A percentile compares a stretch with the other conserved stretches of the same genome.
Conservation (phyloP, 2,888 invertebrate genomes). For the Tetragonula carbonaria region DNA sequence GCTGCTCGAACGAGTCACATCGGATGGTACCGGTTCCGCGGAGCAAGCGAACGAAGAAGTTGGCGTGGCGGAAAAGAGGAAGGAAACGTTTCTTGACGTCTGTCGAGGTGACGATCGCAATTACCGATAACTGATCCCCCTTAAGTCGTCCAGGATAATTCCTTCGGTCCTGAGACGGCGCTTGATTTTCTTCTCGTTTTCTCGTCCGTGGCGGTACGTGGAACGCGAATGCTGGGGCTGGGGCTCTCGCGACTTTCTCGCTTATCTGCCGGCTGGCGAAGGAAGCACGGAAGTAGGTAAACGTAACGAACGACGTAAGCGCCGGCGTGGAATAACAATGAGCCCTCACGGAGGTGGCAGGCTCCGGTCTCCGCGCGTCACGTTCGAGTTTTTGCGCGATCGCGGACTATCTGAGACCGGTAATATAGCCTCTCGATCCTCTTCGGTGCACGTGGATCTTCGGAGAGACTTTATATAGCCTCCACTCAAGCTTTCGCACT, state of each 20-base stretch:
- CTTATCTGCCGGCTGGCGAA: constrained; percentile 26
- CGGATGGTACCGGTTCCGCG: background rate
- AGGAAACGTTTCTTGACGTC: constrained; percentile 51
- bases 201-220: background rate
- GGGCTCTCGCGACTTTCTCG: constrained; percentile 14
- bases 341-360: constrained; percentile 6
- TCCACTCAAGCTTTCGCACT: no score
- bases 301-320: constrained; percentile 60
- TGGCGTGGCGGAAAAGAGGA: constrained; percentile 53
- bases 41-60: constrained; percentile 27
- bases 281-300: constrained; percentile 57
- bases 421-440: background rate
- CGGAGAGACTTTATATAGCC: no score
- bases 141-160: constrained; percentile 50
- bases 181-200: constrained; percentile 22
- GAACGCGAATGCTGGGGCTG: background rate
- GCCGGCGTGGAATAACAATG: constrained; percentile 57
- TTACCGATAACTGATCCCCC: constrained; percentile 57
- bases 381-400: constrained; percentile 45
- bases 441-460: background rate
- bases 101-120: constrained; percentile 56
- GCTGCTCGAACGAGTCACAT: constrained; percentile 21
- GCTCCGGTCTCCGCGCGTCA: constrained; percentile 23
- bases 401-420: constrained; percentile 24
- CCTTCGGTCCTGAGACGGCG: background rate